These are phyloP conservation scores for Agonopterix subpropinquella DNA, from an alignment of 2,888 invertebrate genomes.

Conservation along the genomic window DNA sequence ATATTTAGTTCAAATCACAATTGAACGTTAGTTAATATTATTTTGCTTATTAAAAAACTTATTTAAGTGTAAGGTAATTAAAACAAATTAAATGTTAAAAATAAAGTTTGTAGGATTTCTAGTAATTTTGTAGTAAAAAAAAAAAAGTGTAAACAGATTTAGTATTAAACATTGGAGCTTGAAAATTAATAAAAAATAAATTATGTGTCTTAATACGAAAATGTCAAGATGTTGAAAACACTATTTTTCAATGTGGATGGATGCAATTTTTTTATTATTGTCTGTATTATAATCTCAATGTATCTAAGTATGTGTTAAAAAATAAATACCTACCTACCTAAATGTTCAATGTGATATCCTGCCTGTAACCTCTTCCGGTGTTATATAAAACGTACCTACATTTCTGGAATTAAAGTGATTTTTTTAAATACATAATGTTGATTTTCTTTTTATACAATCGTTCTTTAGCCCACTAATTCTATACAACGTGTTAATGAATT, in stretches of 20 bases:
- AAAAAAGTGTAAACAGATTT: conserved; percentile 9
- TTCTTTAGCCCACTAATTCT: no score
- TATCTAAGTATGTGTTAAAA: conserved; percentile 4
- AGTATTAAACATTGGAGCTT: conserved; percentile 14
- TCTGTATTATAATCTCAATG: neutral
- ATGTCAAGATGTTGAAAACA: conserved; percentile 2
- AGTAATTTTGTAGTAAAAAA: conserved; percentile 8
- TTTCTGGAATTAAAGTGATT: conserved; percentile 47
- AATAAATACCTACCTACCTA: conserved; percentile 16
- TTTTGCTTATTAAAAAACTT: no score
- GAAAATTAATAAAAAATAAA: conserved; percentile 9
- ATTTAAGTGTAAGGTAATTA: no score
- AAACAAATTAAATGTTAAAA: neutral
- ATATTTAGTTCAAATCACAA: no score
- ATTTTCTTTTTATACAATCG: no score
- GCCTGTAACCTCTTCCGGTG: conserved; percentile 64
- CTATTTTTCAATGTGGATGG: conserved; percentile 6
- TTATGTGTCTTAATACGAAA: conserved; percentile 15
- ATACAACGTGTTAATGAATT: no score
- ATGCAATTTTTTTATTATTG: neutral
- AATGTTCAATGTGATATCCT: conserved; percentile 74
- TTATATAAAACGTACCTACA: conserved; percentile 57
- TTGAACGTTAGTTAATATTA: no score
- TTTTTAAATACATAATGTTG: conserved; percentile 30
- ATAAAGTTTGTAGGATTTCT: conserved; percentile 4